Conservation (phyloP, 2,113 vertebrate species). For the Boleophthalmus pectinirostris region DNA sequence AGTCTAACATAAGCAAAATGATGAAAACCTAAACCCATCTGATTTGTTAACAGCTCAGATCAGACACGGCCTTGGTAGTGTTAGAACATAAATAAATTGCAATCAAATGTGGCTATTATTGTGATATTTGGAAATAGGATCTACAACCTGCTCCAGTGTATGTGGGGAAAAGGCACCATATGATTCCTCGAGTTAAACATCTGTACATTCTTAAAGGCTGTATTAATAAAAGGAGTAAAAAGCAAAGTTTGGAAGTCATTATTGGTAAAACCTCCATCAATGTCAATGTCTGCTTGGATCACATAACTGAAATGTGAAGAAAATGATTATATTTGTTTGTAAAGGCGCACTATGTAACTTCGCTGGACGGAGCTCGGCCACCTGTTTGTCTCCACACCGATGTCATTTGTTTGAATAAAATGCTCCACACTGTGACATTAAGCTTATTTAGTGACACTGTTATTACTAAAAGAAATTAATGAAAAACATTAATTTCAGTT, state of each 20-base stretch:
- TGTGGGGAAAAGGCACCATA: not conserved
- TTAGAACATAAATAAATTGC: slow-evolving; percentile 6
- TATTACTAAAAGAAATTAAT: too few species aligned
- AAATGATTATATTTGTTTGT: too few species aligned
- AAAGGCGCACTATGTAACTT: too few species aligned
- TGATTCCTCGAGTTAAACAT: not conserved
- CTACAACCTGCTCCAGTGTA: not conserved
- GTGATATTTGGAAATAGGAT: not conserved
- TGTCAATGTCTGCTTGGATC: not conserved
- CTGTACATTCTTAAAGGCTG: not conserved
- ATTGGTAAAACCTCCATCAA: not conserved
- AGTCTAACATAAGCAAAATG: slow-evolving; percentile 25
- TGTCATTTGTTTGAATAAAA: too few species aligned
- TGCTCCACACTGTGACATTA: too few species aligned
- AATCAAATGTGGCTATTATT: not conserved
- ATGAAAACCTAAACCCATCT: slow-evolving; percentile 25
- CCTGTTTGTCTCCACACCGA: too few species aligned
- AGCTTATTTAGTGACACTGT: too few species aligned
- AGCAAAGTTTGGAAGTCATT: not conserved
- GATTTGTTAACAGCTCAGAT: slow-evolving; percentile 22
- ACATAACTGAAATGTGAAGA: not conserved
- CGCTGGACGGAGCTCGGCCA: too few species aligned
- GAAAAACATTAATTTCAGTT: too few species aligned
- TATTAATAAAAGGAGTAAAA: not conserved
- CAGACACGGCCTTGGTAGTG: slow-evolving; percentile 13